These are phyloP conservation scores for Denticeps clupeoides DNA, from an alignment of 2,797 vertebrate species.

Conservation along the genomic window DNA sequence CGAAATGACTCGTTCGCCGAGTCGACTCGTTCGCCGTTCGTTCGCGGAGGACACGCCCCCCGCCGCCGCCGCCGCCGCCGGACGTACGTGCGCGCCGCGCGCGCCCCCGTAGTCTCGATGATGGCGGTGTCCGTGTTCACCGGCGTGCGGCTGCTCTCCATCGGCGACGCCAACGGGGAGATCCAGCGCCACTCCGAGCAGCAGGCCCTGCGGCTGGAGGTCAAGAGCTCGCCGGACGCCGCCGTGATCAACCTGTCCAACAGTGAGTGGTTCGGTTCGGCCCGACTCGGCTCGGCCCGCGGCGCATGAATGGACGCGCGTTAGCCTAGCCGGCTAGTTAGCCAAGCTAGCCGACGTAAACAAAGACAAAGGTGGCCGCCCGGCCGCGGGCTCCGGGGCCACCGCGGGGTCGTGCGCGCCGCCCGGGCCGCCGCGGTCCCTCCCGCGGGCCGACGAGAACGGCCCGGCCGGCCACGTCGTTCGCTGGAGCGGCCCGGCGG, in stretches of 20 bases:
- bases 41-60: too few relatives aligned
- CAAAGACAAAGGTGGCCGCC: background rate
- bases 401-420: too few relatives aligned
- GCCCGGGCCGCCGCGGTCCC: too few relatives aligned
- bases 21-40: too few relatives aligned
- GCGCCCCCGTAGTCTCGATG: constrained; percentile 50
- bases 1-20: too few relatives aligned
- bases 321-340: background rate
- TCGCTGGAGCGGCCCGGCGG: too few relatives aligned
- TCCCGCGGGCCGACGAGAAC: too few relatives aligned
- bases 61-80: too few relatives aligned
- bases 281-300: background rate
- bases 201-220: constrained; percentile 80
- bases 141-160: constrained; percentile 91
- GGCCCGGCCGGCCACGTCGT: too few relatives aligned
- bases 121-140: constrained; percentile 89
- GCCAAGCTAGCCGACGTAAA: constrained; percentile 1
- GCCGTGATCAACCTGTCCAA: constrained; percentile 81
- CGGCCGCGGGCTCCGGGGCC: background rate
- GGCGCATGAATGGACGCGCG: background rate
- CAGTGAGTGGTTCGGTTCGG: constrained; percentile 62
- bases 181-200: constrained; percentile 93
- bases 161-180: constrained; percentile 92
- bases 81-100: too few relatives aligned
- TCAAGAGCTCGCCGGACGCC: constrained; percentile 74